Percentiles rank a stretch among this genome's conserved stretches.
These are phyloP conservation scores for Numenius phaeopus DNA, from an alignment of 2,797 vertebrate species.

Conservation along the genomic window DNA sequence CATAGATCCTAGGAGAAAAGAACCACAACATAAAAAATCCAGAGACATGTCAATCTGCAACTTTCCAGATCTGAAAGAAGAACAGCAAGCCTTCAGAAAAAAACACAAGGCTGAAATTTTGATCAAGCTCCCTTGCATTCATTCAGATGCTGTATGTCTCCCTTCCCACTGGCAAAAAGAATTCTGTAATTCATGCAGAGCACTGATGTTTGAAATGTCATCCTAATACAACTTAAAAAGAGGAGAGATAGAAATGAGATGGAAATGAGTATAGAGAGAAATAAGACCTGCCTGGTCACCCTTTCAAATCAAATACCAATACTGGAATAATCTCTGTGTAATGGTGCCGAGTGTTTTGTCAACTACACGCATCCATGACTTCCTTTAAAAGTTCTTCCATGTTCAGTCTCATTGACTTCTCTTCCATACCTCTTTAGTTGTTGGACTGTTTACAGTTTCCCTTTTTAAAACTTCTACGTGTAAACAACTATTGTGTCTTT, in stretches of 20 bases:
- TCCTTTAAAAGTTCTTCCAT: neutral
- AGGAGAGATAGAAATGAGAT: neutral
- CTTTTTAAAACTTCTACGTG: neutral
- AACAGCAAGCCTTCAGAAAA: neutral
- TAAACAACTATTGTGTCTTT: neutral
- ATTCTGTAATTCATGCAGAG: neutral
- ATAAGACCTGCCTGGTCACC: neutral
- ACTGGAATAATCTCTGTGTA: neutral
- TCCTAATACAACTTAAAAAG: neutral
- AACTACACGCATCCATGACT: neutral
- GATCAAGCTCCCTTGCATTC: neutral
- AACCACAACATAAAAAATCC: conserved; percentile 68
- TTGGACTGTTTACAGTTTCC: neutral
- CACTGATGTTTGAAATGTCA: neutral
- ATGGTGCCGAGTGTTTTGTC: neutral
- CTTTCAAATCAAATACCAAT: neutral
- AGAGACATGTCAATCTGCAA: conserved; percentile 65
- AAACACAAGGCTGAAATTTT: neutral
- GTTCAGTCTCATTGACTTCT: neutral
- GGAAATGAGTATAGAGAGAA: neutral
- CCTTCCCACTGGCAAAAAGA: neutral
- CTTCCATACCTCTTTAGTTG: neutral
- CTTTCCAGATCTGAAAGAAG: conserved; percentile 77
- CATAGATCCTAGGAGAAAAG: conserved; percentile 79
- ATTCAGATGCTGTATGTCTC: neutral